A percentile compares a stretch with the other conserved stretches of the same genome.
Evolutionary conservation across 53 echinoderm and acorn worm genomes (phyloP).

Genomic region (Paracentrotus lividus): DNA sequence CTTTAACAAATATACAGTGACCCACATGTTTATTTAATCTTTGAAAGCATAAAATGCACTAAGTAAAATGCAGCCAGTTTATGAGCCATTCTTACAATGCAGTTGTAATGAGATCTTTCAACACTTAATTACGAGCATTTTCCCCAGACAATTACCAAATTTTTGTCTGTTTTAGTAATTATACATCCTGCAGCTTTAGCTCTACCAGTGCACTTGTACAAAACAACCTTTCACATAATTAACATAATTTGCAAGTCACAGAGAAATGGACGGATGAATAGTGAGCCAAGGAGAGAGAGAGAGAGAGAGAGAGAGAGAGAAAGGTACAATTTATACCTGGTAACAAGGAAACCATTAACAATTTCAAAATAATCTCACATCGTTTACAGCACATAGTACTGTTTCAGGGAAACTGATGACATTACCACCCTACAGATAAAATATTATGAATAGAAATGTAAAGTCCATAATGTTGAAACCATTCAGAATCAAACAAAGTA

Average conservation of each 20-base stretch:
- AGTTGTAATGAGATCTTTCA: conserved; percentile 15
- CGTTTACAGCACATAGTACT: background rate
- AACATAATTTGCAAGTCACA: background rate
- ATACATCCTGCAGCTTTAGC: conserved; percentile 48
- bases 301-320: background rate
- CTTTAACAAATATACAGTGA: too few relatives aligned
- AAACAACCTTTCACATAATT: background rate
- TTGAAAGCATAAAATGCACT: too few relatives aligned
- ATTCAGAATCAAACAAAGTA: background rate
- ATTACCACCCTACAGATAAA: background rate
- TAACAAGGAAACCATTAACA: background rate
- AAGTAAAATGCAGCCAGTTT: background rate
- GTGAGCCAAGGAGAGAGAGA: background rate
- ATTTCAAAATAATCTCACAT: background rate
- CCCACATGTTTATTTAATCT: too few relatives aligned
- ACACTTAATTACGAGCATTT: background rate
- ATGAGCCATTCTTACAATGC: background rate
- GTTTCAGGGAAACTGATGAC: background rate
- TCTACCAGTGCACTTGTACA: background rate
- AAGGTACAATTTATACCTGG: background rate
- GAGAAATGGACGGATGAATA: background rate
- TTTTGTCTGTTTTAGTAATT: conserved; percentile 44
- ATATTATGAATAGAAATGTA: background rate
- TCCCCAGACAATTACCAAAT: background rate
- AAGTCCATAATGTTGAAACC: background rate